Base-by-base conservation (phyloP, 2,888 invertebrate genomes). In the Carterocephalus palaemon region DNA sequence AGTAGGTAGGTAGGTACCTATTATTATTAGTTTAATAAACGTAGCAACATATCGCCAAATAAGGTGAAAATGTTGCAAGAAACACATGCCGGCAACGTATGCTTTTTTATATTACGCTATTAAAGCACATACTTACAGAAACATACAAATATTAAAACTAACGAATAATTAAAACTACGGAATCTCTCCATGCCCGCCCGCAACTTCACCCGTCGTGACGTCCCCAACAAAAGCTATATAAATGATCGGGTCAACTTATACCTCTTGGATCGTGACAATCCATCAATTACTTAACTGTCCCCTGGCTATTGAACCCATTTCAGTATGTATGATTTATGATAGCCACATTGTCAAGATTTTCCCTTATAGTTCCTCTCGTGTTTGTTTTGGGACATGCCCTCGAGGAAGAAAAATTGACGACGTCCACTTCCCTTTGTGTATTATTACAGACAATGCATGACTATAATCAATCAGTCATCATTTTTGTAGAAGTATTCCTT, bases 171-270 rank as follows among this genome's bases (percentile, higher is more conserved):
- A 41, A 43, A 48, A 45, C 48, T 17, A 40, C 37, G 45, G 37
- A 33, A 46, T 28, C 23, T 46, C 34, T 29, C 22, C 26, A 46
- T 37, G 49, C 45, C n/a, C 9, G 29, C 37, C 33, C 17, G 26
- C 26, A 12, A 38, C 32, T 5, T 23, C 17, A 9, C 42, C 32
- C 41, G 32, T 29, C 36, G 49, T 50, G 48, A 48, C 47, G 23
- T 12, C 38, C 32, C 46, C 40, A 46, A 57, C 50, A 52, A 52
- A 48, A 42, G 49, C 40, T 36, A 54, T 51, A 58, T 56, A 60
- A 56, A 58, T 52, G 54, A 49, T 54, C 28, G 43, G 52, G 53
- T 56, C 53, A 54, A 54, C 49, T 51, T 47, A 46, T 47, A 47
- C 42, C 29, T 41, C 47, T 39, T 39, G 19, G 36, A 26, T 37